Evolutionary conservation across 2,888 invertebrate species (phyloP).

Genomic region (Drosophila setosimentum): DNA sequence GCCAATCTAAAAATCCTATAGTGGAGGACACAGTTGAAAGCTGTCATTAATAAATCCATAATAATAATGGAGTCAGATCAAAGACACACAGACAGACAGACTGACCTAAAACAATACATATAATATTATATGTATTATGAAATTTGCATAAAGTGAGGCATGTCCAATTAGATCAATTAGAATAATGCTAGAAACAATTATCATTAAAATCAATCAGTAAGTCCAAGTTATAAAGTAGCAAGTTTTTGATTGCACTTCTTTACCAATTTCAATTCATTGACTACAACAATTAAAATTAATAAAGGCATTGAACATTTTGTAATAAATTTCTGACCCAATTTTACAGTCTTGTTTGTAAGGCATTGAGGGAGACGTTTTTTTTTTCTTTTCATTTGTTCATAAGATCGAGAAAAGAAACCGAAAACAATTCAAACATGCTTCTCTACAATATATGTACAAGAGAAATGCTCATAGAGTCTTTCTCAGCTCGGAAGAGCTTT

Average conservation of each 20-base stretch:
- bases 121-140: neutral
- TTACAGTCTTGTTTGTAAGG: neutral
- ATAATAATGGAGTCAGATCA: neutral
- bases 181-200: neutral
- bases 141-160: neutral
- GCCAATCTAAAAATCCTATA: neutral
- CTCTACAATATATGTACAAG: neutral
- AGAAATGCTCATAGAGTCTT: neutral
- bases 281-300: neutral
- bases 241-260: neutral
- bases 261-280: neutral
- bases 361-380: neutral
- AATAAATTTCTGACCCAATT: neutral
- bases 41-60: neutral
- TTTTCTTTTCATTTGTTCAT: neutral
- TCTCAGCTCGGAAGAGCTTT: neutral
- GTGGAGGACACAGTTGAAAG: neutral
- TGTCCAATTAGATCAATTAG: neutral
- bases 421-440: neutral
- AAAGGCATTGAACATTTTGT: neutral
- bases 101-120: neutral
- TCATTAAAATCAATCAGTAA: neutral
- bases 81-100: neutral
- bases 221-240: neutral
- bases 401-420: neutral